These are phyloP conservation scores for Ormyrus thymus DNA, from an alignment of 2,888 invertebrate genomes.

Conservation along the genomic window DNA sequence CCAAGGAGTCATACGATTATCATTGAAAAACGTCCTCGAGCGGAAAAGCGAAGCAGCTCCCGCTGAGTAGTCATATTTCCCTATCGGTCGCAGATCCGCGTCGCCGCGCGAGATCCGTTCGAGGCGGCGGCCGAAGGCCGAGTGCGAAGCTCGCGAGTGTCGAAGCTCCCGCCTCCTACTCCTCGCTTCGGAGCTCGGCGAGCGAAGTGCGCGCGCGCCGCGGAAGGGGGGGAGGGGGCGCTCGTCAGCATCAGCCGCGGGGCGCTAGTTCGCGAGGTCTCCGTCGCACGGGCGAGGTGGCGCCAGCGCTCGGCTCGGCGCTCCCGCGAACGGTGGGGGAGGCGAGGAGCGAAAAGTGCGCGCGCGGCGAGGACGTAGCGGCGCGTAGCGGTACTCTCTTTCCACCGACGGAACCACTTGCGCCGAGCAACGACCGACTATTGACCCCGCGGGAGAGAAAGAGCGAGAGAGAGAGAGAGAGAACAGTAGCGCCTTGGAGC, in stretches of 20 bases:
- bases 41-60: too few relatives aligned
- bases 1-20: too few relatives aligned
- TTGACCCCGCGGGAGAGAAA: conserved; percentile 68
- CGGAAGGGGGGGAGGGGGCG: background rate
- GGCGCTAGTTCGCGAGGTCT: conserved; percentile 72
- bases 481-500: conserved; percentile 58
- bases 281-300: conserved; percentile 66
- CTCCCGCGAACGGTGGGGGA: conserved; percentile 31
- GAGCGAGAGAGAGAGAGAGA: conserved; percentile 54
- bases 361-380: conserved; percentile 68
- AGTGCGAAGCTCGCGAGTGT: conserved; percentile 28
- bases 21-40: too few relatives aligned
- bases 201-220: conserved; percentile 31
- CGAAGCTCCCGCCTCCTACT: background rate
- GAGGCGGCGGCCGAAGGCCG: conserved; percentile 43
- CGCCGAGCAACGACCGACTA: conserved; percentile 70
- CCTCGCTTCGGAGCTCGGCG: background rate
- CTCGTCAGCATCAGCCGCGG: conserved; percentile 17
- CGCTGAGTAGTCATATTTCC: too few relatives aligned
- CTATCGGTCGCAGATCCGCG: too few relatives aligned
- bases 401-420: conserved; percentile 67
- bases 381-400: conserved; percentile 73
- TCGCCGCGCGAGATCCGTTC: conserved; percentile 3
- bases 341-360: conserved; percentile 33
- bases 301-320: conserved; percentile 69